These are phyloP conservation scores for Macrosiphum euphorbiae DNA, from an alignment of 2,888 invertebrate species.

Conservation along the genomic window DNA sequence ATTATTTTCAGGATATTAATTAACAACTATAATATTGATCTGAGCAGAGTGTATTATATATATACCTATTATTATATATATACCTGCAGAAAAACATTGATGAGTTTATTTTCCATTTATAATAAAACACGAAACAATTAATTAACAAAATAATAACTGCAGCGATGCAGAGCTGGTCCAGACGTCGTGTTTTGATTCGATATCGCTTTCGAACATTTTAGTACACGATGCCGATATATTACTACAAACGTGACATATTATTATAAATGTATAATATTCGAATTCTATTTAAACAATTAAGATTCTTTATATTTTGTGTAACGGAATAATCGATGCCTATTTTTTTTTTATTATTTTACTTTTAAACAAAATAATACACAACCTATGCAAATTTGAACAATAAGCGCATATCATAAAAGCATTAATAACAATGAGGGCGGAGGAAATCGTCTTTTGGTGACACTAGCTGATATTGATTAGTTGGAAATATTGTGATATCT, in stretches of 20 bases:
- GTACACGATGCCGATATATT: background rate
- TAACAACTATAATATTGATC: background rate
- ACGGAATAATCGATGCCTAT: background rate
- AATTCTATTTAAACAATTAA: background rate
- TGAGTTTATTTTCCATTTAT: background rate
- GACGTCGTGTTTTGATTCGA: background rate
- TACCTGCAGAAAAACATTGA: background rate
- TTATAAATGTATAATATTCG: background rate
- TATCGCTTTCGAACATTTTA: background rate
- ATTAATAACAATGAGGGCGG: too few species aligned
- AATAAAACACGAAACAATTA: background rate
- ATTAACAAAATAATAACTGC: background rate
- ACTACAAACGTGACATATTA: background rate
- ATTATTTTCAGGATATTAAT: constrained; percentile 3
- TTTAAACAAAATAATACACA: too few species aligned
- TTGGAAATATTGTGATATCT: too few species aligned
- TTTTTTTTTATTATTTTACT: background rate
- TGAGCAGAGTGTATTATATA: background rate
- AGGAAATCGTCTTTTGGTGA: too few species aligned
- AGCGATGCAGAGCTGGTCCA: background rate
- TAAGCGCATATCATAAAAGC: too few species aligned
- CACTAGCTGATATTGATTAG: too few species aligned
- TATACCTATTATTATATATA: background rate
- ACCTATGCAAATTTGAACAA: too few species aligned
- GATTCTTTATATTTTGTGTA: background rate